Conservation (phyloP, 2,888 invertebrate species). For the Oscheius sp. region DNA sequence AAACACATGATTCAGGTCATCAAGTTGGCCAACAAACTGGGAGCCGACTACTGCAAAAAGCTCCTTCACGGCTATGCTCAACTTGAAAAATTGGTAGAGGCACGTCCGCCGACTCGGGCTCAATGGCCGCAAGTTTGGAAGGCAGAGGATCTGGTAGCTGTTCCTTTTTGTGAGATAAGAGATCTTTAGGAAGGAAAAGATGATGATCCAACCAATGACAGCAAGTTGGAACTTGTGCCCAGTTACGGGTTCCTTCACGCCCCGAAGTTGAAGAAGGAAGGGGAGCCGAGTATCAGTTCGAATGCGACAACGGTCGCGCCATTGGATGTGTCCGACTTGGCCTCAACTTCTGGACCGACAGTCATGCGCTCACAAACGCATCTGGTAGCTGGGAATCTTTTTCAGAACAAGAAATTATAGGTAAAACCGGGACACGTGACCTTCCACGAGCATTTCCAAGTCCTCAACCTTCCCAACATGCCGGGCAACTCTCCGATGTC, state of each 20-base stretch:
- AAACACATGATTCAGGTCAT: constrained; percentile 8
- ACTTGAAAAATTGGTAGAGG: constrained; percentile 22
- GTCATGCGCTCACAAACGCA: not conserved
- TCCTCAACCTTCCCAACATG: constrained; percentile 23
- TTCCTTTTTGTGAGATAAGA: not conserved
- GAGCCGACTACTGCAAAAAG: constrained; percentile 19
- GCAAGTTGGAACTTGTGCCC: constrained; percentile 19
- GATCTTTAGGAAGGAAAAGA: not conserved
- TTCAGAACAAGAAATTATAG: not conserved
- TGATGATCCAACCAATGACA: not conserved
- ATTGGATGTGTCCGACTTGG: constrained; percentile 11
- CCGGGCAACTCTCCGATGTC: not conserved
- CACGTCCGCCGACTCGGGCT: constrained; percentile 20
- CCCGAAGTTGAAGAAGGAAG: not conserved
- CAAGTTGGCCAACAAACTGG: constrained; percentile 14
- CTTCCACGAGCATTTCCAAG: constrained; percentile 29
- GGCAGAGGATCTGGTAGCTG: constrained; percentile 12
- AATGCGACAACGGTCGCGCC: not conserved
- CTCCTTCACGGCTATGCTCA: constrained; percentile 21
- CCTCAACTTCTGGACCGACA: not conserved
- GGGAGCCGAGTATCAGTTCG: not conserved
- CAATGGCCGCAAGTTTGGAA: constrained; percentile 30
- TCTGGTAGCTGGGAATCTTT: constrained; percentile 15
- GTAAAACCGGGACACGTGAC: constrained; percentile 20
- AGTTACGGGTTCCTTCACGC: constrained; percentile 20